Evolutionary conservation across 2,113 vertebrate species (phyloP).

Genomic region (Hyla sarda): DNA sequence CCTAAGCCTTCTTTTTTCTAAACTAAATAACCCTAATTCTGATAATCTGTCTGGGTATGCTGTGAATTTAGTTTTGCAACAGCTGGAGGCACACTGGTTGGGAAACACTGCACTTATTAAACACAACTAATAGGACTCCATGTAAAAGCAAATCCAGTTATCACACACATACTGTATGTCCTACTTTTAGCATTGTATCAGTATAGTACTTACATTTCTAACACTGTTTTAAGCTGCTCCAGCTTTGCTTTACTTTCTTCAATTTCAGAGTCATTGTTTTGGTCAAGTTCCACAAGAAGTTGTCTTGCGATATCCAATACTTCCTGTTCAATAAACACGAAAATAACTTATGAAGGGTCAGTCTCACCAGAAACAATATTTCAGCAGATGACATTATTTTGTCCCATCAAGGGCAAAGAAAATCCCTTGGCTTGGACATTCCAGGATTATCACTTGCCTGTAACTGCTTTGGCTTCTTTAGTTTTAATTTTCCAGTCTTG

Average conservation of each 20-base stretch:
- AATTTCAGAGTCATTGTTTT: conserved; percentile 91
- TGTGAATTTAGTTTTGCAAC: too few species aligned
- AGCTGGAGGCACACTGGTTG: too few species aligned
- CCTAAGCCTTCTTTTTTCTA: too few species aligned
- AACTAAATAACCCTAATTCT: too few species aligned
- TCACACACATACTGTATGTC: too few species aligned
- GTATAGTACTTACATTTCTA: conserved; percentile 93
- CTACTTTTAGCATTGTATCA: too few species aligned
- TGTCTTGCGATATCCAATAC: conserved; percentile 88
- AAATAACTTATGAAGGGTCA: background rate
- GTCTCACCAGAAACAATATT: background rate
- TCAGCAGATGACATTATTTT: background rate
- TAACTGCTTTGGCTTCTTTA: conserved; percentile 88
- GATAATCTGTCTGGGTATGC: too few species aligned
- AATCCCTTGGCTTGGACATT: background rate
- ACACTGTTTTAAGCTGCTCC: conserved; percentile 88
- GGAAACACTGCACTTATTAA: too few species aligned
- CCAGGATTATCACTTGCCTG: conserved; percentile 74
- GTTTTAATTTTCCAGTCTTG: conserved; percentile 87
- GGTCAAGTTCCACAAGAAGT: conserved; percentile 83
- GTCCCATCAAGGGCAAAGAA: background rate
- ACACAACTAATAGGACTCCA: too few species aligned
- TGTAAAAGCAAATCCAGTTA: too few species aligned
- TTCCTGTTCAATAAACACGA: conserved; percentile 72
- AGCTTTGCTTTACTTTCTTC: conserved; percentile 92